Evolutionary conservation across 2,113 vertebrate genomes (phyloP).

Genomic region (Brachirus orientalis): DNA sequence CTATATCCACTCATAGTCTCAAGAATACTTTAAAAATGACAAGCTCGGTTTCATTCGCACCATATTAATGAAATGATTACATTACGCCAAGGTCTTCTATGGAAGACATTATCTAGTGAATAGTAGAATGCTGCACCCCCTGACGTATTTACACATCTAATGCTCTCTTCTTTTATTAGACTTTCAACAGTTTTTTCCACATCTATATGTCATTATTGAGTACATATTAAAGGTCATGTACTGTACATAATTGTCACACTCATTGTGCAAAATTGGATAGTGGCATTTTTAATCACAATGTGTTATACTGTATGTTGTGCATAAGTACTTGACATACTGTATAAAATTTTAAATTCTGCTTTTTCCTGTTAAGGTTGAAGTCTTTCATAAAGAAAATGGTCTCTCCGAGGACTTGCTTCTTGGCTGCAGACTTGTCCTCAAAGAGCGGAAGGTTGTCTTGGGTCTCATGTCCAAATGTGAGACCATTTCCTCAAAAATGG

Average conservation of each 20-base stretch:
- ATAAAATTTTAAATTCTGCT: not conserved
- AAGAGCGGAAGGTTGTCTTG: constrained; percentile 90
- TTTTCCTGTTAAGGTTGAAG: constrained; percentile 51
- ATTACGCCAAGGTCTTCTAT: no score
- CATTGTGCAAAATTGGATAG: no score
- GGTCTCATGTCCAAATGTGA: constrained; percentile 95
- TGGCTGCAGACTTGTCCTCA: constrained; percentile 90
- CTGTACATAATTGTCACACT: no score
- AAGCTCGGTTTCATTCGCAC: no score
- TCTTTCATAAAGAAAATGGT: constrained; percentile 82
- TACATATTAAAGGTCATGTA: not conserved
- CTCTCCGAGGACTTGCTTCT: constrained; percentile 88
- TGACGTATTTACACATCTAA: no score
- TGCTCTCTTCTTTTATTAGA: no score
- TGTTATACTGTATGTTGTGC: not conserved
- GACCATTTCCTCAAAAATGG: constrained; percentile 90
- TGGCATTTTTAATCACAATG: not conserved
- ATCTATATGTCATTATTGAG: not conserved
- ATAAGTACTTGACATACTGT: not conserved
- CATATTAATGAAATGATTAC: no score
- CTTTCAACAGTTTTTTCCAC: not conserved
- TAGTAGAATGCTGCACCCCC: not conserved
- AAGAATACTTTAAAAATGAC: no score
- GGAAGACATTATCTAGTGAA: not conserved
- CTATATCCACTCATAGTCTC: no score